Percentiles rank a stretch among this genome's conserved stretches.
Evolutionary conservation across 2,797 vertebrate species (phyloP).

Genomic region (Linurgus olivaceus): DNA sequence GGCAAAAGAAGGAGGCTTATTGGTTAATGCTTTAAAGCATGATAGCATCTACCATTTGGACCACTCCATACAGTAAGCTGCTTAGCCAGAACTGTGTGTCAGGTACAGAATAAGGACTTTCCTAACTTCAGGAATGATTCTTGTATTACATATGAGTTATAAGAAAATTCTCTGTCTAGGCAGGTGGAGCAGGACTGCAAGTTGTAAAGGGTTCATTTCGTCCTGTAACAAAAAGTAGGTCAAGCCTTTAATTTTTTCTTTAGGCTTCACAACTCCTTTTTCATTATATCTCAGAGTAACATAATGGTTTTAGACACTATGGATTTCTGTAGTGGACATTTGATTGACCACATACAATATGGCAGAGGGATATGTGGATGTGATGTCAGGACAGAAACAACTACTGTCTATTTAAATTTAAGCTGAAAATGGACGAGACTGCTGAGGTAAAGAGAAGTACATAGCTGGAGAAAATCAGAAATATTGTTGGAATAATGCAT

Average conservation of each 20-base stretch:
- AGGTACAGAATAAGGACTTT: background rate
- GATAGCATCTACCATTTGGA: background rate
- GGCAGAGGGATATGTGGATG: background rate
- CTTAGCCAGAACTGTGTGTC: background rate
- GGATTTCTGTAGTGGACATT: background rate
- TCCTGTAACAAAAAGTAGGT: background rate
- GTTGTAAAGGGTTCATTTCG: background rate
- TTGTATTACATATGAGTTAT: background rate
- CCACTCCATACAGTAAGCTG: background rate
- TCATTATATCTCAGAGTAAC: background rate
- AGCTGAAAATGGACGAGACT: background rate
- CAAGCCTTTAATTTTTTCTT: background rate
- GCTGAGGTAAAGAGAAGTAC: background rate
- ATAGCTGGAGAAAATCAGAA: background rate
- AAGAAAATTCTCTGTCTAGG: background rate
- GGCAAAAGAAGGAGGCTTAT: background rate
- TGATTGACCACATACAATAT: background rate
- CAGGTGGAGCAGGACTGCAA: background rate
- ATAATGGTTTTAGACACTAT: background rate
- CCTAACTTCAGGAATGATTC: background rate
- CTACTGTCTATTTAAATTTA: background rate
- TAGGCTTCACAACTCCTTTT: background rate
- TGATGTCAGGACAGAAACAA: background rate
- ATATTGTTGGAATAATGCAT: background rate
- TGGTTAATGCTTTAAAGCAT: background rate